phyloP scores from a whole-genome alignment of 1,140 invertebrate genomes.

The Brachionus plicatilis region DNA sequence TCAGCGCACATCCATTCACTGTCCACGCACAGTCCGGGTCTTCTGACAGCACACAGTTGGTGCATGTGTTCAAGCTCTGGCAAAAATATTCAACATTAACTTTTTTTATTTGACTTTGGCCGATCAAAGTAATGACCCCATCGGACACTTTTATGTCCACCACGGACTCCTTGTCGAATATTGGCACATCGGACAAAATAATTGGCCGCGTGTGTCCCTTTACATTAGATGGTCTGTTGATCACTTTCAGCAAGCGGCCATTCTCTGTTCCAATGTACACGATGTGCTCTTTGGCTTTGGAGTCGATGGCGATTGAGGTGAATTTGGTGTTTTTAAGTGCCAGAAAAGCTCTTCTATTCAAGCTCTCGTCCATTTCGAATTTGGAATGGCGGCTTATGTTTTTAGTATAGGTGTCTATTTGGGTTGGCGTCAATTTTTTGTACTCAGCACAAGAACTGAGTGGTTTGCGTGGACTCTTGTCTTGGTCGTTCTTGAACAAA shows the following conservation, averaged over 20 bases:
- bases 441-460: not conserved
- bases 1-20: not conserved
- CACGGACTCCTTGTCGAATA: not conserved
- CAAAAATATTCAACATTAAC: not conserved
- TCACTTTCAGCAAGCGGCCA: not conserved
- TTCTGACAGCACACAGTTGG: not conserved
- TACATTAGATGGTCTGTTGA: not conserved
- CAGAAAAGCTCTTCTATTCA: conserved; percentile 15
- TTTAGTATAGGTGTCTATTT: not conserved
- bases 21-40: not conserved
- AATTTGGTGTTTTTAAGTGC: conserved; percentile 29
- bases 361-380: conserved; percentile 14
- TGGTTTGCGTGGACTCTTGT: not conserved
- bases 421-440: not conserved
- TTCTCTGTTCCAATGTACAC: not conserved
- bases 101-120: not conserved
- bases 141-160: not conserved
- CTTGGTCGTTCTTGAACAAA: not conserved
- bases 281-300: not conserved
- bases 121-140: not conserved
- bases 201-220: not conserved
- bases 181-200: not conserved
- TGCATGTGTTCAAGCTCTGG: not conserved
- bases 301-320: conserved; percentile 10
- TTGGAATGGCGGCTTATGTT: not conserved